phyloP scores from a whole-genome alignment of 2,113 vertebrate genomes.

The Corapipo altera region DNA sequence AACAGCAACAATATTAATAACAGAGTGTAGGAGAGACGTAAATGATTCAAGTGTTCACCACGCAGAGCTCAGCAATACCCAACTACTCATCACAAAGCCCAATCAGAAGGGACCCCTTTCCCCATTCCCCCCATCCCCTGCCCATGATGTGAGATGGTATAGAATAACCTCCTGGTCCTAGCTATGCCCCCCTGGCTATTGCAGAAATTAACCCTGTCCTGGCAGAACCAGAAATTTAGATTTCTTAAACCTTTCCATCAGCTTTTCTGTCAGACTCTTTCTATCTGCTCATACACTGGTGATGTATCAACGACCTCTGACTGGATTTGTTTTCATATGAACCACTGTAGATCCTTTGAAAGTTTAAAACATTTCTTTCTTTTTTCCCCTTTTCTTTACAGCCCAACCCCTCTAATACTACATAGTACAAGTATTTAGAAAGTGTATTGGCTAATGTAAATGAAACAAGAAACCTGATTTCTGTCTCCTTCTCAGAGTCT shows the following conservation, averaged over 20 bases:
- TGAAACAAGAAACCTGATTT: not conserved
- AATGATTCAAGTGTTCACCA: not conserved
- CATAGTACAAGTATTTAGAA: not conserved
- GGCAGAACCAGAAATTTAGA: not conserved
- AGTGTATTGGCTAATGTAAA: not conserved
- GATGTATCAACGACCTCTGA: not conserved
- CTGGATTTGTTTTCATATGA: not conserved
- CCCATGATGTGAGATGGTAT: accelerated
- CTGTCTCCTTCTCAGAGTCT: not conserved
- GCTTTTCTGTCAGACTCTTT: not conserved
- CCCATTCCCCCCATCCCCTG: no score
- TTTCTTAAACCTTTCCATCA: not conserved
- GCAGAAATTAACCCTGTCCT: not conserved
- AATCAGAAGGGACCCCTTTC: not conserved
- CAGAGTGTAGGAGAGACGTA: accelerated
- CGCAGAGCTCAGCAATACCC: not conserved
- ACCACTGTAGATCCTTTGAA: not conserved
- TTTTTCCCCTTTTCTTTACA: not conserved
- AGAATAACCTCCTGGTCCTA: not conserved
- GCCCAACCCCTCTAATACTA: not conserved
- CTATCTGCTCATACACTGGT: not conserved
- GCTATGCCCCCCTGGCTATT: not conserved
- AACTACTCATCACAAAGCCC: no score
- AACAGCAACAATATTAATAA: no score
- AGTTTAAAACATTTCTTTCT: not conserved